Conservation (phyloP, 1,140 invertebrate species). For the Mercenaria mercenaria region DNA sequence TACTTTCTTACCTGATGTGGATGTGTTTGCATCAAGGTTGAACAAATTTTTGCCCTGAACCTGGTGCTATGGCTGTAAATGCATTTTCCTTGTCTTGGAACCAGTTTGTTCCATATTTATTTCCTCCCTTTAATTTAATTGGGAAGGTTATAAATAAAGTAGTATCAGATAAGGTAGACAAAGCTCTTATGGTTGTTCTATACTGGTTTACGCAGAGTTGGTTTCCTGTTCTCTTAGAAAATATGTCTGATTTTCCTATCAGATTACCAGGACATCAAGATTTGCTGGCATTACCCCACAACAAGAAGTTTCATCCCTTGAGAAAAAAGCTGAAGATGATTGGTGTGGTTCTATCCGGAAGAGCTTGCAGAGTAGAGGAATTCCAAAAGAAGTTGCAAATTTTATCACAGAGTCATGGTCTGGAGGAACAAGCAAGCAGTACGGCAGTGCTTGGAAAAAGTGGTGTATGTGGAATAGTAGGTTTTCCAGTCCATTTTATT, state of each 20-base stretch:
- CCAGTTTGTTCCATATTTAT: conserved; percentile 41
- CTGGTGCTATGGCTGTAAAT: conserved; percentile 63
- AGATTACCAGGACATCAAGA: conserved; percentile 42
- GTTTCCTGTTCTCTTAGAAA: conserved; percentile 45
- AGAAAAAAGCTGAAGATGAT: conserved; percentile 28
- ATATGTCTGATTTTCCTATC: conserved; percentile 44
- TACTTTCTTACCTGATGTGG: conserved; percentile 54
- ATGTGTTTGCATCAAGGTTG: conserved; percentile 71
- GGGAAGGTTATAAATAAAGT: conserved; percentile 62
- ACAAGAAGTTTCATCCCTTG: conserved; percentile 26
- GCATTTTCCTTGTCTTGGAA: conserved; percentile 62
- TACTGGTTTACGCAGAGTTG: conserved; percentile 61
- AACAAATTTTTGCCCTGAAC: conserved; percentile 69
- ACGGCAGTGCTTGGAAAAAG: conserved; percentile 26
- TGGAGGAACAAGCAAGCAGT: conserved; percentile 55
- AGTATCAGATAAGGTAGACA: conserved; percentile 49
- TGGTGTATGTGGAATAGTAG: conserved; percentile 50
- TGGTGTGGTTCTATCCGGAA: conserved; percentile 61
- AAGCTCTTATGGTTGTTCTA: conserved; percentile 52
- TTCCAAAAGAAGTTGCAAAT: conserved; percentile 53
- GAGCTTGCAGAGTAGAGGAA: not conserved
- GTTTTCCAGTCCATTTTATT: not conserved
- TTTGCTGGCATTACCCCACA: conserved; percentile 43
- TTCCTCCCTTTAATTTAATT: conserved; percentile 66
- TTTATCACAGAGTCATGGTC: conserved; percentile 61